Conservation (phyloP, 2,113 vertebrate genomes). For the Macroglossus sobrinus region DNA sequence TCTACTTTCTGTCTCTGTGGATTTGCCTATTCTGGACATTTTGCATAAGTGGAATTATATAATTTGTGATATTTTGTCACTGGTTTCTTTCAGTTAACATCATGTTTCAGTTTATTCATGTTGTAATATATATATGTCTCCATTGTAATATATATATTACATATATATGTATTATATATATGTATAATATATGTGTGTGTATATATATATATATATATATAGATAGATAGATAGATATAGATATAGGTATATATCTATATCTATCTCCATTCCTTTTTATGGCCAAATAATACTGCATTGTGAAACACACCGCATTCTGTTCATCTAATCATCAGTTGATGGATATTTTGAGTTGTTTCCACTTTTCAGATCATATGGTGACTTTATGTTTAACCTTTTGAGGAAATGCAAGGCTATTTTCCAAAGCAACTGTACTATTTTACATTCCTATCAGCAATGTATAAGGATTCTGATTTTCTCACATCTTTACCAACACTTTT, state of each 20-base stretch:
- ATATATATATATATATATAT: too few relatives aligned
- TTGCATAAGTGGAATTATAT: neutral
- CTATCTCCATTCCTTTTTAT: slow-evolving; percentile 8
- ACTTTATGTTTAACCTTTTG: neutral
- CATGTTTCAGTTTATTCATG: neutral
- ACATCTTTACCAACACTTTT: neutral
- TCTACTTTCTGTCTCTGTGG: neutral
- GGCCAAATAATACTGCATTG: neutral
- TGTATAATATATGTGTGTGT: too few relatives aligned
- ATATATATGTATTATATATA: neutral
- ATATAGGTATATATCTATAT: too few relatives aligned
- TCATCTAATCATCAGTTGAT: neutral
- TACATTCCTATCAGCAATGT: neutral
- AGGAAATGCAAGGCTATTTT: neutral
- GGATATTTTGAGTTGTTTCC: neutral
- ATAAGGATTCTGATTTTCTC: neutral
- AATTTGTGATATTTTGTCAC: neutral
- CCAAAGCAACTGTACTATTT: neutral
- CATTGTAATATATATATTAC: too few relatives aligned
- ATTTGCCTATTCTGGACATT: neutral
- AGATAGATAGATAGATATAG: too few relatives aligned
- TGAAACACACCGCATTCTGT: neutral
- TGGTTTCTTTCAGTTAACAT: neutral
- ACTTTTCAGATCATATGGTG: neutral
- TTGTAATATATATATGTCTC: neutral